Percentiles rank a stretch among this genome's conserved stretches.
These are phyloP conservation scores for Trissolcus brochymenae DNA, from an alignment of 2,888 invertebrate genomes.

Conservation along the genomic window DNA sequence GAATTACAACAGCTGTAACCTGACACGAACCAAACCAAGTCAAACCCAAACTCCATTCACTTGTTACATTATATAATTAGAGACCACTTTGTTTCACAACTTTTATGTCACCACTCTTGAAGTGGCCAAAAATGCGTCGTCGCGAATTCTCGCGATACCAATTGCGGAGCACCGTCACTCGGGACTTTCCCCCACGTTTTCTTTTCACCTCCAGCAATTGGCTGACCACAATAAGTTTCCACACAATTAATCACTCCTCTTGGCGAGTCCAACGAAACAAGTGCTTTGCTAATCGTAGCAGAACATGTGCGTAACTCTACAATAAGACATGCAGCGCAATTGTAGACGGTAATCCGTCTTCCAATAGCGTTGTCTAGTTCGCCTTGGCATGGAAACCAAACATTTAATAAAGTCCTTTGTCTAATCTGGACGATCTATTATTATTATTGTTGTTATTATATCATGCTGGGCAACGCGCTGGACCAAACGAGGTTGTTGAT, in stretches of 20 bases:
- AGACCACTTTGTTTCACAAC: constrained; percentile 55
- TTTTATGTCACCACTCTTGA: constrained; percentile 36
- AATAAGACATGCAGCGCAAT: constrained; percentile 69
- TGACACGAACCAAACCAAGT: constrained; percentile 27
- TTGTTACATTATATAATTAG: constrained; percentile 47
- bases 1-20: constrained; percentile 49
- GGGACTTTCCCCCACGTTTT: constrained; percentile 29
- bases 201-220: constrained; percentile 25
- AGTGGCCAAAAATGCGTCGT: constrained; percentile 35
- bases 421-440: constrained; percentile 59
- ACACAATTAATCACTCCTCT: constrained; percentile 48
- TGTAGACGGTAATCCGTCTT: constrained; percentile 72
- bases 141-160: constrained; percentile 34
- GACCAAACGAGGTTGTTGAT: constrained; percentile 41
- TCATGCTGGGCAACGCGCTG: constrained; percentile 37
- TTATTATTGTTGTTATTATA: constrained; percentile 12
- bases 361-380: constrained; percentile 66
- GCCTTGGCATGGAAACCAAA: constrained; percentile 74
- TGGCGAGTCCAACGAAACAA: constrained; percentile 69
- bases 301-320: constrained; percentile 54
- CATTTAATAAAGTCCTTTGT: constrained; percentile 69
- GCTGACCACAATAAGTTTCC: constrained; percentile 41
- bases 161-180: constrained; percentile 16
- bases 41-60: constrained; percentile 47
- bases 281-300: constrained; percentile 64